Evolutionary conservation across 1,140 invertebrate species (phyloP), one percentile per base, ranked within the genome.

Genomic region (Delia radicum): DNA sequence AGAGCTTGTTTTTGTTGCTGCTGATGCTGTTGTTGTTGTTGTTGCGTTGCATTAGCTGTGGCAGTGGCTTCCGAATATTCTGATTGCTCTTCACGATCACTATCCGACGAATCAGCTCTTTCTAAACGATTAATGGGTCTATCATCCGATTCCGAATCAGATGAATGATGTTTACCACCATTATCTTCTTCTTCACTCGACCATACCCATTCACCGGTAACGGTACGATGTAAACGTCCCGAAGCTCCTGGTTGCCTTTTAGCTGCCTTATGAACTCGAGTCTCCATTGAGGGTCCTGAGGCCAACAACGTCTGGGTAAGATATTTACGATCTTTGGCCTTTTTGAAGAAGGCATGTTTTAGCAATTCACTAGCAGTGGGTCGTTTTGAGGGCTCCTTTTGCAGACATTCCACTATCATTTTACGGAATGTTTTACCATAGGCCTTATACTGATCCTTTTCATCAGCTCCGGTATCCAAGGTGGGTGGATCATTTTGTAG

Each of bases 321-420:
- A 87, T 97, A 99, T 81, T 95, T 95, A 79, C 95, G 95, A 86
- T 99, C 98, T 88, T 99, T 99, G 4, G 97, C 95, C 88, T 99
- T 99, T 86, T 97, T 99, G 88, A 99, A 99, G 88, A 99, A 99
- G 5, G 96, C 95, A 89, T 99, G 96, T 87, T 99, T 99, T 10
- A 99, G 87, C 37, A 99, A 88, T 88, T 99, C 97, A n/a, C 95
- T 95, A 29, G 98, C 98, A 10, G 97, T 96, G 13, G 98, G 97
- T 88, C 96, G 90, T 86, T 98, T 98, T 6, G 93, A 89, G 13
- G 96, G 95, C 87, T 98, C 96, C 87, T 98, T 98, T 87, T 98
- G 96, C 42, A 98, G 88, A 87, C 97, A 98, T 83, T 98, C 96
- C 12, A 93, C 89, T 69, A 98, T 96, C 92, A 98, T 94, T 88